Evolutionary conservation across 30 jellyfish, hydroid and myxozoan species (phyloP).

Genomic region (Aurelia sp.): DNA sequence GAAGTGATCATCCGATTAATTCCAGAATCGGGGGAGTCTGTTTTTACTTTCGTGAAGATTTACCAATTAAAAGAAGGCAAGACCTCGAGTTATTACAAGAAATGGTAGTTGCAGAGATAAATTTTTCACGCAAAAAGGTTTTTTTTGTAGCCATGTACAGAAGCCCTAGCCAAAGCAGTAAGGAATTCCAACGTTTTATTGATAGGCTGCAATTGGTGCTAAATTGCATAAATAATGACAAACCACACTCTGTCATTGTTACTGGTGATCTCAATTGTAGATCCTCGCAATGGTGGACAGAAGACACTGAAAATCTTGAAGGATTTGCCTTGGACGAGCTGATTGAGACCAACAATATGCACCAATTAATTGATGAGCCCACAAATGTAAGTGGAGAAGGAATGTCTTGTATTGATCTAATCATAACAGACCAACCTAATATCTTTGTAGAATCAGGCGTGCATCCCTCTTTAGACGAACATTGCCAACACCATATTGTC

Average conservation of each 20-base stretch:
- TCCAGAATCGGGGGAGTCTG: conserved; percentile 16
- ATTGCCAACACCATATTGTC: conserved; percentile 37
- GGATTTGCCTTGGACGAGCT: conserved; percentile 50
- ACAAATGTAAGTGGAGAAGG: conserved; percentile 24
- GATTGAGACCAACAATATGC: conserved; percentile 26
- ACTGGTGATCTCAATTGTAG: conserved; percentile 16
- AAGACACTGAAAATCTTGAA: conserved; percentile 32
- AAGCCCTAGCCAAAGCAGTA: conserved; percentile 45
- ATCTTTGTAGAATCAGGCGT: conserved; percentile 39
- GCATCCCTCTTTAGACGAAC: conserved; percentile 41
- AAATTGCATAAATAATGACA: neutral
- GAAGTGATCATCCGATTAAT: conserved; percentile 20
- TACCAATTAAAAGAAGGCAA: conserved; percentile 17
- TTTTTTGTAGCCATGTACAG: conserved; percentile 27
- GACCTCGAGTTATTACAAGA: conserved; percentile 34
- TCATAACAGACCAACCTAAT: conserved; percentile 31
- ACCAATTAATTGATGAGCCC: conserved; percentile 36
- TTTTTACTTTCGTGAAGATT: neutral
- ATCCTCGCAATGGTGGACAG: conserved; percentile 45
- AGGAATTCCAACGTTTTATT: neutral
- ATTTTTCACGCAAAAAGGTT: conserved; percentile 18
- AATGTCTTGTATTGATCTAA: conserved; percentile 32
- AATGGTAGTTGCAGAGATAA: conserved; percentile 34
- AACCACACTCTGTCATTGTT: conserved; percentile 12
- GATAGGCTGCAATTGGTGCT: conserved; percentile 17